Base-by-base conservation (phyloP, 2,797 vertebrate species). In the Squalus acanthias region DNA sequence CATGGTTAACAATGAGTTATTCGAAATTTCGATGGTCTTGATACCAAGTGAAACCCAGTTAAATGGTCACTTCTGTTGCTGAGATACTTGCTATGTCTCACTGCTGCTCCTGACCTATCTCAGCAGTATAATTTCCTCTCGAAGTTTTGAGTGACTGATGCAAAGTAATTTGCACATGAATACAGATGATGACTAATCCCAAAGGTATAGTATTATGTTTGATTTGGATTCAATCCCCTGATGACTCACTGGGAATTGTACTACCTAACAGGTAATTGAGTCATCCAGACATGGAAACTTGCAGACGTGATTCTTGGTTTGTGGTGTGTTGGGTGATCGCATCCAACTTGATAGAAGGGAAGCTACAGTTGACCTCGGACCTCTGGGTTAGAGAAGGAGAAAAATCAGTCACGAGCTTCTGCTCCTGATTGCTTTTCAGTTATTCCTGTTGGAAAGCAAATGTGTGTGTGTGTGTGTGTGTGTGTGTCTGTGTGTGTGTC, bases 271-370 rank as follows among this genome's bases (percentile, higher is more conserved):
- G 8, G n/a, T 22, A 92, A 39, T 67, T 92, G 20, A 93, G 10
- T 93, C 65, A 93, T 69, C 65, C 91, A 93, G 65, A 85, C 46
- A 85, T 24, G 91, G 65, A 93, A 22, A n/a, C n/a, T n/a, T n/a
- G n/a, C n/a, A n/a, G n/a, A n/a, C n/a, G n/a, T n/a, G n/a, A n/a
- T n/a, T n/a, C n/a, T n/a, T 69, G 63, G 17, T 39, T 50, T 93
- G 63, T 69, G 22, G 1, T 93, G n/a, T 46, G 65, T 2, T 93
- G 91, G 17, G 2, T 69, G 65, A 69, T 69, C 8, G 2, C 63
- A 67, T 65, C n/a, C 89, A 46, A 3, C 15, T 1, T 93, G 0
- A 93, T 24, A 46, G 39, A 7, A 10, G n/a, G 17, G 63, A 69
- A 67, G n/a, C 7, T 0, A 17, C 10, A 93, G n/a, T 39, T 24